Evolutionary conservation across 2,888 invertebrate genomes (phyloP).

Genomic region (Troilus luridus): DNA sequence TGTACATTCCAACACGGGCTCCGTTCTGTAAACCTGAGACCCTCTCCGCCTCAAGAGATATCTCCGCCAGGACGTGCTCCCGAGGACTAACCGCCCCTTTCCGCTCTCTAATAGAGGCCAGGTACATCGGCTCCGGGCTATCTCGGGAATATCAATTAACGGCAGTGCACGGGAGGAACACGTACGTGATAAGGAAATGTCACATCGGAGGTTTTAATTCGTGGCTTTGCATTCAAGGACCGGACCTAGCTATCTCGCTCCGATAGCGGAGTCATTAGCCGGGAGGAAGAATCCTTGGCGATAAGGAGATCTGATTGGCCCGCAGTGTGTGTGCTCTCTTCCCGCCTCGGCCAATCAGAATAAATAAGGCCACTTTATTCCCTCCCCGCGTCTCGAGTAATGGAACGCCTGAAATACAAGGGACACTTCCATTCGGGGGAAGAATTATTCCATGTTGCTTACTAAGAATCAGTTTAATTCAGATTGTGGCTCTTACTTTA

Average conservation of each 20-base stretch:
- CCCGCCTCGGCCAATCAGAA: not conserved
- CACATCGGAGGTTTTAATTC: constrained; percentile 47
- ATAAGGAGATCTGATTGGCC: constrained; percentile 45
- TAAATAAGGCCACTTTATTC: constrained; percentile 50
- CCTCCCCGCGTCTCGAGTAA: not conserved
- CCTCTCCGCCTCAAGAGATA: not conserved
- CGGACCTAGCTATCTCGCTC: constrained; percentile 18
- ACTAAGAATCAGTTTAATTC: not conserved
- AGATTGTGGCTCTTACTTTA: not conserved
- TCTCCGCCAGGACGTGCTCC: not conserved
- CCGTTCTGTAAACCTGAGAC: not conserved
- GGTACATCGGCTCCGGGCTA: not conserved
- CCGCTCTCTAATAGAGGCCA: not conserved
- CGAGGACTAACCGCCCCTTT: not conserved
- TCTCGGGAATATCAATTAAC: constrained; percentile 29
- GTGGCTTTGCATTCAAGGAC: constrained; percentile 22
- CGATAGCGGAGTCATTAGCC: constrained; percentile 46
- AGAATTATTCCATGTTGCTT: not conserved
- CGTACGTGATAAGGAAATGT: constrained; percentile 36
- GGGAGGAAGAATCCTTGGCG: constrained; percentile 41
- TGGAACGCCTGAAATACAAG: constrained; percentile 19
- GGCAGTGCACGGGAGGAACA: not conserved
- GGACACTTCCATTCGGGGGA: not conserved
- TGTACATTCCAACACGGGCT: not conserved
- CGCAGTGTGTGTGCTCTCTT: constrained; percentile 15